phyloP scores from a whole-genome alignment of 2,888 invertebrate species.

The Venustoraphidia nigricollis region DNA sequence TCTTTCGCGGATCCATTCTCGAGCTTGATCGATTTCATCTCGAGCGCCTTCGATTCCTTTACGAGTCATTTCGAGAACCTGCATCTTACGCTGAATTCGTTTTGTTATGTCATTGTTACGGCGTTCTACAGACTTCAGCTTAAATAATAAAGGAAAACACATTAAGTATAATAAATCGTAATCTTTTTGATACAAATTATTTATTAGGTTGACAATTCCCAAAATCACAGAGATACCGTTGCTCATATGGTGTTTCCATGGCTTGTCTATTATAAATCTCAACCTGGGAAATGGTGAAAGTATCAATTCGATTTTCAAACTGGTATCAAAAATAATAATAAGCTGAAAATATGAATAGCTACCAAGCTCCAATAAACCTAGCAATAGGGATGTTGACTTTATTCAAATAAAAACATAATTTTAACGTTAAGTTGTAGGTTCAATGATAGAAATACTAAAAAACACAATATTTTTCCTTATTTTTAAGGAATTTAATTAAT shows the following conservation, averaged over 20 bases:
- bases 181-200: too few species aligned
- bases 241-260: too few species aligned
- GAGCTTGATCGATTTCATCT: conserved; percentile 62
- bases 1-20: conserved; percentile 67
- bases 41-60: conserved; percentile 70
- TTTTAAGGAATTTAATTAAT: too few species aligned
- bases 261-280: too few species aligned
- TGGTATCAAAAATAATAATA: neutral
- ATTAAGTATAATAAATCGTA: conserved; percentile 1
- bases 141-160: conserved; percentile 15
- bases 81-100: conserved; percentile 67
- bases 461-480: too few species aligned
- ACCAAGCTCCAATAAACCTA: neutral
- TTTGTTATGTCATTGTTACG: conserved; percentile 73
- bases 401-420: neutral
- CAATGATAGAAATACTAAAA: too few species aligned
- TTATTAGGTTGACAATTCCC: too few species aligned
- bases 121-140: conserved; percentile 69
- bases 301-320: too few species aligned
- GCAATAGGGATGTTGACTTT: neutral
- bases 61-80: conserved; percentile 68
- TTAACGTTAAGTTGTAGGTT: too few species aligned
- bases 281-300: too few species aligned
- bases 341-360: conserved; percentile 1
- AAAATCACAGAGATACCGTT: too few species aligned